Evolutionary conservation across 1,140 invertebrate species (phyloP).

Genomic region (Polypedilum pembai): DNA sequence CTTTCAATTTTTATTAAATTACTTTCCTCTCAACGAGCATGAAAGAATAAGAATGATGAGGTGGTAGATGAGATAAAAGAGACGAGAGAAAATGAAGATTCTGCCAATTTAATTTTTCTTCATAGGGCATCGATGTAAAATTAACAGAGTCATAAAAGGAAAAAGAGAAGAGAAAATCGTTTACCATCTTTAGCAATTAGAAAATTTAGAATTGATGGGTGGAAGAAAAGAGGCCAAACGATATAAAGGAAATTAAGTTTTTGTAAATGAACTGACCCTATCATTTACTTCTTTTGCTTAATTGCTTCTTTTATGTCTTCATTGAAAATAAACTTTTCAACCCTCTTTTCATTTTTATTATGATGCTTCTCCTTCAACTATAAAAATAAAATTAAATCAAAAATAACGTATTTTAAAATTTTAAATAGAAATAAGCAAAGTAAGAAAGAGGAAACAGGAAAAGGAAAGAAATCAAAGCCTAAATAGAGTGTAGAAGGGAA

Average conservation of each 20-base stretch:
- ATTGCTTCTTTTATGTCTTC: conserved; percentile 12
- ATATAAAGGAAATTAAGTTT: conserved; percentile 17
- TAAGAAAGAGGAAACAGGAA: neutral
- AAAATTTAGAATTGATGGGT: neutral
- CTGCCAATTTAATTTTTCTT: conserved; percentile 1
- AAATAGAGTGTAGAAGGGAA: neutral
- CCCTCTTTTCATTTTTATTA: neutral
- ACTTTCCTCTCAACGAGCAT: neutral
- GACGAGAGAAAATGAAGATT: no score
- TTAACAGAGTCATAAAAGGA: neutral
- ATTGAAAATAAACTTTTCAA: neutral
- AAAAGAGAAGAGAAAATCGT: neutral
- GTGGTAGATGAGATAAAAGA: no score
- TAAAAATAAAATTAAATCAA: no score
- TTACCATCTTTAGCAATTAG: conserved; percentile 17
- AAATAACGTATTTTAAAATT: no score
- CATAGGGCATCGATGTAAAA: neutral
- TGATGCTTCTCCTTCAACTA: no score
- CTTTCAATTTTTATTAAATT: conserved; percentile 2
- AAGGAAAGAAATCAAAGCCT: neutral
- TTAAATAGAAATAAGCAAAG: neutral
- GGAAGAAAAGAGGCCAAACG: neutral
- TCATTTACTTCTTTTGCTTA: conserved; percentile 18
- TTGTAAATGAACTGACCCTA: neutral
- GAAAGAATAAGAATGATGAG: neutral